Evolutionary conservation across 2,888 invertebrate species (phyloP), one percentile per base, ranked within the genome.

Genomic region (Oscheius sp.): DNA sequence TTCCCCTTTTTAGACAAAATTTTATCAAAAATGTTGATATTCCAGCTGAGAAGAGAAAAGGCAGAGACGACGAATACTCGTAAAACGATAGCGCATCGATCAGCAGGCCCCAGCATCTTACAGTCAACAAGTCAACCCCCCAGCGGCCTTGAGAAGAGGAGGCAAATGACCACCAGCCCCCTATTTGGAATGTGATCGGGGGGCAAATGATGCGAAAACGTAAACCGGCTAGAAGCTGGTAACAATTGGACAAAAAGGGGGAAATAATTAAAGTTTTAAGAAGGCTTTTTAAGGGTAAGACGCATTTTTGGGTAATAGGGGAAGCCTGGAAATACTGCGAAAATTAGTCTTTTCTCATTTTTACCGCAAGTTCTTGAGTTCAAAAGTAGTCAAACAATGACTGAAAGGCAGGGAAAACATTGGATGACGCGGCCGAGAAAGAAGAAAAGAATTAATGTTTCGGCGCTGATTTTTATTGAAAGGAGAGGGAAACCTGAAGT

Each of bases 1-100:
- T n/a, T n/a, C n/a, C n/a, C n/a, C n/a, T n/a, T n/a, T n/a, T n/a
- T n/a, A n/a, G n/a, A n/a, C n/a, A n/a, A n/a, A n/a, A n/a, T n/a
- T n/a, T n/a, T n/a, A n/a, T n/a, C n/a, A n/a, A n/a, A n/a, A n/a
- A n/a, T 35, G 3, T 35, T 35, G 35, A 35, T 6, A 9, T 9
- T 9, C 35, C 3, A 35, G 35, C 5, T 3, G 9, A 35, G 3
- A 9, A 35, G 5, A 35, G 35, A 35, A 9, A 35, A n/a, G 35
- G 9, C 5, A 52, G 27, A 52, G 66, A 21, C 43, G 66, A 27
- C 52, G 16, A 49, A 27, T 23, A 66, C 66, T 66, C 66, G 66
- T 66, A 66, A 66, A 66, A 52, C 66, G 66, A 66, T 66, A 66
- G 66, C 66, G 52, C 61, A 66, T 66, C 66, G 66, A 66, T 66